phyloP scores from a whole-genome alignment of 2,888 invertebrate genomes.

The Idaea biselata region DNA sequence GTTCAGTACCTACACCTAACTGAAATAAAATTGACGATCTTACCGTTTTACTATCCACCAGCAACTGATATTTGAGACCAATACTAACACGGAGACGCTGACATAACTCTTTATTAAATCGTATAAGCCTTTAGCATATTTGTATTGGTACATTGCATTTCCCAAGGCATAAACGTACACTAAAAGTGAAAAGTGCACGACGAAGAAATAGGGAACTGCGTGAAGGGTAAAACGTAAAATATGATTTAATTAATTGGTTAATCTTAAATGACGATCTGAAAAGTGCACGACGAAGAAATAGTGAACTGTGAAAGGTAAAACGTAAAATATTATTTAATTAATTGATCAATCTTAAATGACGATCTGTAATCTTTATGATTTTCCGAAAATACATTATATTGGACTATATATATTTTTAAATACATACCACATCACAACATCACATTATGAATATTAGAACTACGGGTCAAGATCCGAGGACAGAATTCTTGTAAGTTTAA shows the following conservation, averaged over 20 bases:
- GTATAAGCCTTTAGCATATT: slow-evolving; percentile 40
- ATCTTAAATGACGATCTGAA: too few relatives aligned
- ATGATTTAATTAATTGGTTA: too few relatives aligned
- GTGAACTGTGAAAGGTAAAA: slow-evolving; percentile 39
- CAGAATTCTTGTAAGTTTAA: too few relatives aligned
- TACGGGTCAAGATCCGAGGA: too few relatives aligned
- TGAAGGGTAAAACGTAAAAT: slow-evolving; percentile 14
- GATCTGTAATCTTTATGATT: background rate
- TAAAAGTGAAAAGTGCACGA: slow-evolving; percentile 46
- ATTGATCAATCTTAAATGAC: too few relatives aligned
- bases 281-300: slow-evolving; percentile 58
- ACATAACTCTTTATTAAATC: slow-evolving; percentile 58
- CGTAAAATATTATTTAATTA: too few relatives aligned
- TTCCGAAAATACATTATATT: too few relatives aligned
- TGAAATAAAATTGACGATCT: slow-evolving; percentile 2
- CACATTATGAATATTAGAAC: background rate
- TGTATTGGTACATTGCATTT: slow-evolving; percentile 44
- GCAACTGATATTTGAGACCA: slow-evolving; percentile 50
- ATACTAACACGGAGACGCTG: slow-evolving; percentile 49
- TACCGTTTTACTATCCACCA: slow-evolving; percentile 61
- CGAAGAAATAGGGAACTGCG: slow-evolving; percentile 57
- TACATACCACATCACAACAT: too few relatives aligned
- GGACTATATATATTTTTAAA: too few relatives aligned
- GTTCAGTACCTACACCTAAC: too few relatives aligned
- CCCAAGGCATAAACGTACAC: slow-evolving; percentile 57